Evolutionary conservation across 1,140 invertebrate genomes (phyloP), one percentile per base, ranked within the genome.

Genomic region (Thereuonema tuberculata): DNA sequence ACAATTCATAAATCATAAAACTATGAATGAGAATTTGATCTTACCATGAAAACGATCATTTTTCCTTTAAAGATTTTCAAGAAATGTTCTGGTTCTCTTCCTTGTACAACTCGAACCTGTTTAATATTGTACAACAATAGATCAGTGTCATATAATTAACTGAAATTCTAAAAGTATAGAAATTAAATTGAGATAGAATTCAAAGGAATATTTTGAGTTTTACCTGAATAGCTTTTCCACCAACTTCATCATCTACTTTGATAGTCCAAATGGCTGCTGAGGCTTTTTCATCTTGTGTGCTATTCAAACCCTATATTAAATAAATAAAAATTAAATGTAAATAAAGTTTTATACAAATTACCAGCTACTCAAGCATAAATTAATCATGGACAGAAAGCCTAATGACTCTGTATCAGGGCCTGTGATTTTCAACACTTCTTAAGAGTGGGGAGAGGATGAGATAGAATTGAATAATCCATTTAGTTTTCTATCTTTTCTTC

Each of bases 11-110:
- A 5, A 12, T 26, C 25, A 55, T 27, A 55, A 26, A 27, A 14
- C 25, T 55, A 55, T 5, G 17, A 55, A 15, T 9, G 48, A 20
- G 26, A n/a, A n/a, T n/a, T n/a, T n/a, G n/a, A n/a, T 61, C 63
- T 25, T 62, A 62, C 62, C 52, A 21, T n/a, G 64, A 66, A 50
- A 37, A 63, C 58, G 2, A 67, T 48, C 61, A 67, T 68, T 58
- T 67, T 68, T 67, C 87, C 87, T 74, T 85, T 82, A 72, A 90
- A 89, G 59, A 89, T 83, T 59, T 77, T 80, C 2, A 85, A 73
- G 75, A 90, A 89, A 67, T 88, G 83, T 9, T 81, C 78, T 1
- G 84, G 81, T 67, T 90, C 86, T 64, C 82, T 75, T 2, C 81
- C 82, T 66, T 89, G 85, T 9, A 80, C 78, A 15, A 88, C 81